Percentiles rank a stretch among this genome's conserved stretches.
phyloP scores from a whole-genome alignment of 2,113 vertebrate species.

The Brienomyrus longianalis region DNA sequence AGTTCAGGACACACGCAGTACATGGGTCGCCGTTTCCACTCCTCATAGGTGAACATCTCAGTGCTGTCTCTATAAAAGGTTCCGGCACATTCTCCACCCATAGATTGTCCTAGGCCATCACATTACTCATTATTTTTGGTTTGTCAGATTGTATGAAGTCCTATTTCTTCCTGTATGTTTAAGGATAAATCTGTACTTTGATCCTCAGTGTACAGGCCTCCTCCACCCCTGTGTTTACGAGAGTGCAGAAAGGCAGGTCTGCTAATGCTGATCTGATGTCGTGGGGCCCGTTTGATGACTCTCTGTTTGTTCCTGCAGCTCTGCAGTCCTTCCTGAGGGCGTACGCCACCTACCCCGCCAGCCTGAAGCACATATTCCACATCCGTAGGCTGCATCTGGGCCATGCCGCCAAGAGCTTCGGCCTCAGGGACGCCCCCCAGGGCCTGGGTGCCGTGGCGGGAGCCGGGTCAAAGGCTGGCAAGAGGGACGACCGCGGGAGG shows the following conservation, averaged over 20 bases:
- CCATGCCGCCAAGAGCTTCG: slow-evolving; percentile 89
- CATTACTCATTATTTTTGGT: not conserved
- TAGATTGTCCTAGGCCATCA: not conserved
- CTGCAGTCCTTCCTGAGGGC: slow-evolving; percentile 86
- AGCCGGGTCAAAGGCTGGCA: slow-evolving; percentile 19
- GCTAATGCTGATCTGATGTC: not conserved
- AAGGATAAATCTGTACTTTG: not conserved
- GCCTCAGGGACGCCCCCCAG: slow-evolving; percentile 81
- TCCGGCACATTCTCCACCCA: not conserved
- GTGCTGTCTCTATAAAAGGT: not conserved
- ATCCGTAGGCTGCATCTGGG: slow-evolving; percentile 81
- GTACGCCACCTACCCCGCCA: slow-evolving; percentile 79
- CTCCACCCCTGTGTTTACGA: not conserved
- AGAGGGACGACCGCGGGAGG: slow-evolving; percentile 31
- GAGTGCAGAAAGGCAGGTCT: too few relatives aligned
- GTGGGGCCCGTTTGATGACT: not conserved
- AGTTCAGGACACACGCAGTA: not conserved
- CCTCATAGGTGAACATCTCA: not conserved
- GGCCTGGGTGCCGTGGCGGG: slow-evolving; percentile 58
- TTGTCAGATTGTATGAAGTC: not conserved
- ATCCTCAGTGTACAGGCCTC: not conserved
- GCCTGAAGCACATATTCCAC: slow-evolving; percentile 86
- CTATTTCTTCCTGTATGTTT: not conserved
- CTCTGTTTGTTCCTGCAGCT: slow-evolving; percentile 51
- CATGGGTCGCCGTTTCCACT: not conserved